Evolutionary conservation across 2,113 vertebrate species (phyloP).

Genomic region (Pseudorhombus dupliciocellatus): DNA sequence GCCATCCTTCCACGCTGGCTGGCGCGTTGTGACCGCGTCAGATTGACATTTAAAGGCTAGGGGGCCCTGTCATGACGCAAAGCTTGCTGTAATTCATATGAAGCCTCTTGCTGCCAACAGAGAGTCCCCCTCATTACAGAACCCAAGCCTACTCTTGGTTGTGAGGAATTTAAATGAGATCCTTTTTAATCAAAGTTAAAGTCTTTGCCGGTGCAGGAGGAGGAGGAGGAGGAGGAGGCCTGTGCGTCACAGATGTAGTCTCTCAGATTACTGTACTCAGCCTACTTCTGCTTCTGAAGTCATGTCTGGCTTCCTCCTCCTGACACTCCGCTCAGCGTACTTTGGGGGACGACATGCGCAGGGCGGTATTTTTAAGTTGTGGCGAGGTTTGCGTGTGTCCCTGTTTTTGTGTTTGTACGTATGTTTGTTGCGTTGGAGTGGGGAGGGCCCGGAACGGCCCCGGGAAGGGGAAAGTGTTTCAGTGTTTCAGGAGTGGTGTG

Average conservation of each 20-base stretch:
- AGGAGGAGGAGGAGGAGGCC: no score
- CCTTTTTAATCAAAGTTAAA: slow-evolving; percentile 33
- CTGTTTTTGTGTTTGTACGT: background rate
- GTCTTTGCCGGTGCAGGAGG: background rate
- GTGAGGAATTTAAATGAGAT: slow-evolving; percentile 34
- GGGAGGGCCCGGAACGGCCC: background rate
- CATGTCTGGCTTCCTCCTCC: slow-evolving; percentile 27
- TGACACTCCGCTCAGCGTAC: slow-evolving; percentile 23
- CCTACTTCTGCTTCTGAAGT: slow-evolving; percentile 29
- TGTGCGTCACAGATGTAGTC: slow-evolving; percentile 3
- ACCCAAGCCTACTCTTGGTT: background rate
- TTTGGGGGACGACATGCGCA: slow-evolving; percentile 54
- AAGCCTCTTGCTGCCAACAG: slow-evolving; percentile 4
- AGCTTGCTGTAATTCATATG: slow-evolving; percentile 15
- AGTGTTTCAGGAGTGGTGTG: slow-evolving; percentile 55
- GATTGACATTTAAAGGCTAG: slow-evolving; percentile 3
- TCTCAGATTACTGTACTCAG: slow-evolving; percentile 14
- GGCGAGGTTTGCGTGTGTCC: background rate
- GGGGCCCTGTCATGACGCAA: background rate
- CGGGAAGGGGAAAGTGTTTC: slow-evolving; percentile 51
- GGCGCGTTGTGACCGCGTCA: background rate
- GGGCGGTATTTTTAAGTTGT: slow-evolving; percentile 26
- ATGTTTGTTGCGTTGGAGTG: background rate
- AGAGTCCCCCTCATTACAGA: background rate
- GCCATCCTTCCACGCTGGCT: background rate